Evolutionary conservation across 37 sponge, comb jelly and placozoan genomes (phyloP), one percentile per base, ranked within the genome.

Genomic region (Tethya wilhelma): DNA sequence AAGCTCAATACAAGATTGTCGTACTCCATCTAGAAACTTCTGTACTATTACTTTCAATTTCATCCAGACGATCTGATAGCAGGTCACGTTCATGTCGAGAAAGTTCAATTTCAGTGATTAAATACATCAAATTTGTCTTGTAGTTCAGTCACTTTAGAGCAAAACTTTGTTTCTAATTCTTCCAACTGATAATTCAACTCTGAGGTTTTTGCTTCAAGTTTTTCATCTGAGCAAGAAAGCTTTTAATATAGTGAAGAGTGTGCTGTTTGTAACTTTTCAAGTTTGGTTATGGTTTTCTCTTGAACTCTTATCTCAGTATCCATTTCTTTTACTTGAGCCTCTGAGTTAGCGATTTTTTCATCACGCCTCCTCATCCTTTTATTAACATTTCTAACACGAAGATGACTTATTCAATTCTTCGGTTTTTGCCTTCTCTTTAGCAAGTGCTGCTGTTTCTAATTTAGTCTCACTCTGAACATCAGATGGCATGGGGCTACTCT

Each of bases 1-100:
- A 32, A 73, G 32, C 33, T 73, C 73, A 30, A 73, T 46, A 20
- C 73, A 73, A 29, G 56, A 73, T 29, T 73, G 73, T 1, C 73
- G 2, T 9, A 73, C 73, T 28, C 20, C 20, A 29, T 73, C 73
- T 56, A 55, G 1, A 49, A 20, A 73, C 73, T 55, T 73, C 53
- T 55, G 56, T n/a, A 7, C 28, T 60, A 19, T 49, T 14, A 49
- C 53, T 49, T 49, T 49, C 53, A 14, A 49, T 9, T 49, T 49
- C 14, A 49, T 49, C 14, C 14, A 49, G 53, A 19, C 53, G 9
- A 49, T 49, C 53, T 19, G 53, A 9, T 19, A 49, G 53, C 9
- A 19, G 53, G 14, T 49, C 53, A 49, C 53, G 53, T 19, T 49
- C 53, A 49, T 14, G n/a, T n/a, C n/a, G n/a, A n/a, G n/a, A n/a